Evolutionary conservation across 1,140 invertebrate species (phyloP), one percentile per base, ranked within the genome.

Genomic region (Halyomorpha halys): DNA sequence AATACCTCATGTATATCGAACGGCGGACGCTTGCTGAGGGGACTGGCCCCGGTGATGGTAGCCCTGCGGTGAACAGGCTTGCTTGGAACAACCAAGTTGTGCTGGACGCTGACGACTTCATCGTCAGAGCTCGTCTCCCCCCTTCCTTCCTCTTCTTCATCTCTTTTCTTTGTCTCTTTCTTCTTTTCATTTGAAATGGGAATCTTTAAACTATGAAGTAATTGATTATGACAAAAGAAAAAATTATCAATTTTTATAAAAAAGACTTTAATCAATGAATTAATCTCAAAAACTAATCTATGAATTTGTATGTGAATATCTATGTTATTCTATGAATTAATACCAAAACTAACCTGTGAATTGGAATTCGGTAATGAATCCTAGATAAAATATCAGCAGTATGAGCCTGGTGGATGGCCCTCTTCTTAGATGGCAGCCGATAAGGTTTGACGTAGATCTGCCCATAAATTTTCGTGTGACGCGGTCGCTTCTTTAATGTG

Each of bases 41-140:
- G 86, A 66, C 84, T 89, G 54, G 85, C 87, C 9, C 91, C 90
- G 68, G 90, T 90, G 68, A 94, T 91, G 6, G 91, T 93, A 59
- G 92, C 90, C 25, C 92, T 76, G 14, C 92, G 80, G 74, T 90
- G 89, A 19, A 90, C 83, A 59, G 81, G 75, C 63, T 81, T 77
- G 44, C 30, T 59, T 0, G 66, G 62, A 8, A 67, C 63, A 18
- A 63, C 66, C 16, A 66, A 44, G 11, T 66, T 66, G 53, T 66
- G 65, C 39, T 66, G 67, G 5, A 56, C 62, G 34, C 51, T 56
- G 44, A 49, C 39, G 34, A 65, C 60, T 61, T 66, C 62, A 56
- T 62, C 64, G 44, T 44, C 67, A 23, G 66, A 67, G 27, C 66
- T 67, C 14, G 59, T 60, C n/a, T 44, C 59, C 30, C 34, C 53